These are phyloP conservation scores for Bombus impatiens DNA, from an alignment of 1,140 invertebrate species.

Conservation along the genomic window DNA sequence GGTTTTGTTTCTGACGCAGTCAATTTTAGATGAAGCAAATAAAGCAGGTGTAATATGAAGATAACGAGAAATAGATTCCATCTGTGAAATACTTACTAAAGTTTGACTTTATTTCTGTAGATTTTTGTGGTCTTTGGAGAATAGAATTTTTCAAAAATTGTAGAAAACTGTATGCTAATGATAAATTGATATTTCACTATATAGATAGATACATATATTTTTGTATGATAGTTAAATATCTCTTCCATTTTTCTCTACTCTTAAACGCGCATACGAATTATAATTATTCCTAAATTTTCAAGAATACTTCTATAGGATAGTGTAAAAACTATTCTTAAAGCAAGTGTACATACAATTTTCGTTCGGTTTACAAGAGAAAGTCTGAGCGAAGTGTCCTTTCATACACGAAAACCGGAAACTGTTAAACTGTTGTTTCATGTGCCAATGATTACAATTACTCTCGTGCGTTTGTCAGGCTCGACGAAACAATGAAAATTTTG, in stretches of 20 bases:
- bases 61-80: too few species aligned
- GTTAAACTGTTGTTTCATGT: background rate
- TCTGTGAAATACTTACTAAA: background rate
- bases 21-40: background rate
- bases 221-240: background rate
- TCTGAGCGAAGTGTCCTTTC: background rate
- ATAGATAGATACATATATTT: too few species aligned
- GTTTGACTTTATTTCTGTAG: background rate
- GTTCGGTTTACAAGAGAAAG: slow-evolving; percentile 1
- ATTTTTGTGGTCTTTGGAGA: background rate
- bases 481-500: slow-evolving; percentile 47
- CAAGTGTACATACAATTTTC: background rate
- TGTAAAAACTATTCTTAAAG: too few species aligned
- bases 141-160: background rate
- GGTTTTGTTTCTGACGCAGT: too few species aligned
- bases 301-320: background rate
- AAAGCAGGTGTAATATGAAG: background rate
- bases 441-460: background rate
- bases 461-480: background rate
- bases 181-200: background rate
- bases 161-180: background rate
- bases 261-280: background rate
- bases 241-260: background rate
- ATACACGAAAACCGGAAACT: background rate
- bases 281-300: background rate